Conservation (phyloP, 2,888 invertebrate species). For the Onchidella celtica region DNA sequence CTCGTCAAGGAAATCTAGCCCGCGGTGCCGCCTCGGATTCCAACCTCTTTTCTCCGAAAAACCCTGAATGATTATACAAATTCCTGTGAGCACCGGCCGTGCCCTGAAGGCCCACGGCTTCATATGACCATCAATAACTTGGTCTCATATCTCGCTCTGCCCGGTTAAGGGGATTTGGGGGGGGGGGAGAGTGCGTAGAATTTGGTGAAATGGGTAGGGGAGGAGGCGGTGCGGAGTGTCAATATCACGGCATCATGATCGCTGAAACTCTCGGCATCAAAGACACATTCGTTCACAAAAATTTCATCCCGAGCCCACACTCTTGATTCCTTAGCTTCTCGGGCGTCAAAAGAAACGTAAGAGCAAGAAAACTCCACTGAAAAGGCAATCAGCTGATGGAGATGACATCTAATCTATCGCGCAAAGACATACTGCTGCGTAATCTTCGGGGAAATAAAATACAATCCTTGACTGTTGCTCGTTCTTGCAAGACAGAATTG, state of each 20-base stretch:
- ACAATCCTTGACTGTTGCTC: neutral
- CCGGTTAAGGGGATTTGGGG: neutral
- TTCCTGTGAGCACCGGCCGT: neutral
- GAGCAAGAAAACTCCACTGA: neutral
- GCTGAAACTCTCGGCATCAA: neutral
- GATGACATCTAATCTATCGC: neutral
- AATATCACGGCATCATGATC: neutral
- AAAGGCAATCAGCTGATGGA: neutral
- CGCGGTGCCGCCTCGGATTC: neutral
- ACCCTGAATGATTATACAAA: neutral
- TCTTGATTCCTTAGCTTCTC: neutral
- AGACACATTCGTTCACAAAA: neutral
- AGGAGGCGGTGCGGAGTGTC: no score
- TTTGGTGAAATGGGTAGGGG: no score
- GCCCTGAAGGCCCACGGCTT: neutral
- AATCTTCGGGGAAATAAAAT: neutral
- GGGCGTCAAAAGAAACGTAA: neutral
- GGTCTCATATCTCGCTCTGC: neutral
- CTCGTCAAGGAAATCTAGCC: neutral
- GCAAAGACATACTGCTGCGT: neutral
- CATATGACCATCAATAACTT: neutral
- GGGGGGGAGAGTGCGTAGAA: no score
- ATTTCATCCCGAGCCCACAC: neutral
- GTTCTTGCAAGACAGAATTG: neutral
- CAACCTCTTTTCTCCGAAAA: neutral